phyloP scores from a whole-genome alignment of 1,140 invertebrate genomes.

The Chymomyza costata region DNA sequence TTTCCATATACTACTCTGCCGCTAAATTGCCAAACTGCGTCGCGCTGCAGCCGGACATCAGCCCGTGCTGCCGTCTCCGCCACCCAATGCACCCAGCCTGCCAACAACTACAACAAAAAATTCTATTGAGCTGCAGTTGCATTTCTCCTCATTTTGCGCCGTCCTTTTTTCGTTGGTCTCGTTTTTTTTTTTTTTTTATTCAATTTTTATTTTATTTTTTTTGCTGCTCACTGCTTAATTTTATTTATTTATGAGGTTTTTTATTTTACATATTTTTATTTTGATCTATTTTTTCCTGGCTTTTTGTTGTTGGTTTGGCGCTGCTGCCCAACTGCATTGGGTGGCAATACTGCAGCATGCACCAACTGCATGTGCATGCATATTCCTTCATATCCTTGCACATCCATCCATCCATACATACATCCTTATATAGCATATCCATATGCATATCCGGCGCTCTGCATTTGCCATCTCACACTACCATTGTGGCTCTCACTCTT shows the following conservation, averaged over 20 bases:
- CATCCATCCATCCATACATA: conserved; percentile 21
- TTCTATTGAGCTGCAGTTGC: conserved; percentile 15
- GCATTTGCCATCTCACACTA: conserved; percentile 44
- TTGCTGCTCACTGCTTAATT: conserved; percentile 56
- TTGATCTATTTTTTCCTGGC: too few relatives aligned
- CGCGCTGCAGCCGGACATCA: conserved; percentile 17
- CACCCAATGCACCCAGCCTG: not conserved
- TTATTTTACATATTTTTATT: conserved; percentile 33
- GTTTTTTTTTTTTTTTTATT: conserved; percentile 27
- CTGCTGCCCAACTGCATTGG: conserved; percentile 3
- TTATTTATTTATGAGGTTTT: conserved; percentile 63
- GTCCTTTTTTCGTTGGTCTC: conserved; percentile 19
- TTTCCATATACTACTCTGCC: conserved; percentile 8
- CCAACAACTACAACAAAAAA: conserved; percentile 1
- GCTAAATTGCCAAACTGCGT: conserved; percentile 65
- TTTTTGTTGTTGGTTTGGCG: too few relatives aligned
- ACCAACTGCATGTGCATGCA: not conserved
- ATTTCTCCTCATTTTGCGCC: conserved; percentile 39
- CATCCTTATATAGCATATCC: conserved; percentile 22
- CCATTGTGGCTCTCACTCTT: conserved; percentile 34
- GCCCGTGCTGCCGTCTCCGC: conserved; percentile 23
- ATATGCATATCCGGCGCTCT: conserved; percentile 13
- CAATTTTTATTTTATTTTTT: conserved; percentile 17
- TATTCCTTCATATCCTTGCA: not conserved
- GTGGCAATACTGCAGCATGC: conserved; percentile 8